Base-by-base conservation (phyloP, 2,888 invertebrate species). In the Halocaridina rubra region DNA sequence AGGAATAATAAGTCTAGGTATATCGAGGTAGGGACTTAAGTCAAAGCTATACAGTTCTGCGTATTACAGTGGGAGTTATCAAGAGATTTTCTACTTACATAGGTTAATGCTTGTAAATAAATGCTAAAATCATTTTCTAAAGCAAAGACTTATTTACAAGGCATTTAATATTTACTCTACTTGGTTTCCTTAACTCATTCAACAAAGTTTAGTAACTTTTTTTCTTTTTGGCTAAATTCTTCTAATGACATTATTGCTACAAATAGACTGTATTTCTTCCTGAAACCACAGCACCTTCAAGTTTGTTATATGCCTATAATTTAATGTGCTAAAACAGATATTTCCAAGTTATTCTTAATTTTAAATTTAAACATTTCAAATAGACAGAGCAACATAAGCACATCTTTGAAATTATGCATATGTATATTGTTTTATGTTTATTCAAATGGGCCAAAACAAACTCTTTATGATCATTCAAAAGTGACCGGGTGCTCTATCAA, bases 1-100 rank as follows among this genome's bases (percentile, higher is more conserved):
- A 80, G 32, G 80, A 80, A 80, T 71, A 71, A 59, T 39, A 71
- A 32, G 59, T 72, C 80, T 80, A 80, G 72, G 80, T n/a, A 80
- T 80, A 80, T 71, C 80, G 80, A 80, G 80, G 80, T 80, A 80
- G 80, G 80, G 80, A 80, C 72, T 80, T 57, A 80, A 80, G 57
- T 80, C 57, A 72, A 80, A 79, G 67, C 67, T 79, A 79, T 79
- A 79, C 67, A 79, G 39, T 67, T 69, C 39, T 79, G 67, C 72
- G 61, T 80, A 71, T 80, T 71, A 80, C 53, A 30, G 79, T 57
- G 72, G 80, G 80, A 80, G 33, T 72, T 53, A 71, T 67, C 67
- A 33, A 39, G 64, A 78, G 67, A 67, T 71, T 57, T 80, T 59
- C 72, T 80, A 80, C 72, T 16, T 59, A 80, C 80, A 80, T 72